A percentile compares a stretch with the other conserved stretches of the same genome.
Evolutionary conservation across 2,888 invertebrate species (phyloP).

Genomic region (Chydorus sphaericus): DNA sequence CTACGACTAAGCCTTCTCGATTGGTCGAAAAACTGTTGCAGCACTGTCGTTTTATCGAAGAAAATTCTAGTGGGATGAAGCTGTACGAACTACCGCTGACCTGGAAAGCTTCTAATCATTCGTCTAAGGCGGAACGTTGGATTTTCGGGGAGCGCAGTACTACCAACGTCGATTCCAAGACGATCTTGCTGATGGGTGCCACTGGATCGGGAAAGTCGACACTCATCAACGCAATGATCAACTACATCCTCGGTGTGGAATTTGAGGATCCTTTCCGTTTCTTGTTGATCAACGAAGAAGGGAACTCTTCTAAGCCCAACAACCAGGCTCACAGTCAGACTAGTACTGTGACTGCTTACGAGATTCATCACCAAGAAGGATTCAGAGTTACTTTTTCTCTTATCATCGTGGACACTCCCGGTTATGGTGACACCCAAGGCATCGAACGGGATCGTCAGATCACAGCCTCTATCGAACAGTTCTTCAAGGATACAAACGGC

Average conservation of each 20-base stretch:
- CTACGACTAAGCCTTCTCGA: too few relatives aligned
- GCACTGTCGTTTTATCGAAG: too few relatives aligned
- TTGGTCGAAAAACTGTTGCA: too few relatives aligned
- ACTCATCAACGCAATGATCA: slow-evolving; percentile 8
- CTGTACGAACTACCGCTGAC: too few relatives aligned
- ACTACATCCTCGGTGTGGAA: slow-evolving; percentile 6
- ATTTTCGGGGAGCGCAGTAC: too few relatives aligned
- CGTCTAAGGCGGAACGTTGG: too few relatives aligned
- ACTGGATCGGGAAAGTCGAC: slow-evolving; percentile 9
- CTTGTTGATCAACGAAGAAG: not conserved
- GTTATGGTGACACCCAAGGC: slow-evolving; percentile 10
- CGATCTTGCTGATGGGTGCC: slow-evolving; percentile 6
- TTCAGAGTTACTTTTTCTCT: not conserved
- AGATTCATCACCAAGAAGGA: not conserved
- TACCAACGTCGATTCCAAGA: too few relatives aligned
- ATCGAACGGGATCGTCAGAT: not conserved
- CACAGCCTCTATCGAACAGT: not conserved
- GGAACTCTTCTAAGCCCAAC: too few relatives aligned
- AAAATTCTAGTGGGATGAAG: too few relatives aligned
- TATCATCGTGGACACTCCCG: slow-evolving; percentile 11
- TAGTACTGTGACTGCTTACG: not conserved
- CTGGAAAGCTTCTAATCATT: too few relatives aligned
- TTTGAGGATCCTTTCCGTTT: slow-evolving; percentile 4
- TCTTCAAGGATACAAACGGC: slow-evolving; percentile 1
- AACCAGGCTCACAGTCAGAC: slow-evolving; percentile 13